Evolutionary conservation across 2,888 invertebrate genomes (phyloP), one percentile per base, ranked within the genome.

Genomic region (Meteorus cinctellus): DNA sequence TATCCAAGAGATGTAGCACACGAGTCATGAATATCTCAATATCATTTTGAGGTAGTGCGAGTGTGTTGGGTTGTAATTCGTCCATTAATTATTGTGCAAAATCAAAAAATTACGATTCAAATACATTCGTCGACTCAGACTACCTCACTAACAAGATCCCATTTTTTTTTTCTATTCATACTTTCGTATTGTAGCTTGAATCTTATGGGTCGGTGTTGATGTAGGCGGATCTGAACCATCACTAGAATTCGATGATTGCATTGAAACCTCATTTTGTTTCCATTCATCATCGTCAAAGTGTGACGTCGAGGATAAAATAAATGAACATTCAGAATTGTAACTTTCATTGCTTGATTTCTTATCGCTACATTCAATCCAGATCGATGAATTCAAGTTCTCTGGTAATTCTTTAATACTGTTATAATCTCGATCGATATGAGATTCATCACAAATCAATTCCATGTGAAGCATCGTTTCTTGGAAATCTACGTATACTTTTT

Each of bases 161-260:
- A 31, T 3, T 27, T 14, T 27, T 3, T 3, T 31, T 14, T 4
- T 62, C 14, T 60, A 5, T 3, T 45, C 62, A 45, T 62, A 71
- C 71, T 62, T 71, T 14, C 8, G 51, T 4, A 12, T 5, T 8
- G 16, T 34, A 36, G 34, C 10, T 69, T 14, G 19, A 16, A 41
- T 27, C 41, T 62, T 27, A 45, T 29, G 60, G 45, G 62, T 19
- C 24, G 71, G 71, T 24, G 71, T 71, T 24, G 71, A 71, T 36
- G 71, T 71, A 45, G n/a, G 24, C 2, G 71, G 71, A 27, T 60
- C 71, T 27, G 51, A 45, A 62, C 60, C 27, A 27, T 62, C 62
- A 45, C 62, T 71, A 8, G 45, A 59, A 45, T 45, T 29, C n/a
- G 27, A 29, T 62, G 36, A 71, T 3, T 45, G 14, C 5, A 41